Evolutionary conservation across 2,797 vertebrate species (phyloP), one percentile per base, ranked within the genome.

Genomic region (Nothura maculosa): DNA sequence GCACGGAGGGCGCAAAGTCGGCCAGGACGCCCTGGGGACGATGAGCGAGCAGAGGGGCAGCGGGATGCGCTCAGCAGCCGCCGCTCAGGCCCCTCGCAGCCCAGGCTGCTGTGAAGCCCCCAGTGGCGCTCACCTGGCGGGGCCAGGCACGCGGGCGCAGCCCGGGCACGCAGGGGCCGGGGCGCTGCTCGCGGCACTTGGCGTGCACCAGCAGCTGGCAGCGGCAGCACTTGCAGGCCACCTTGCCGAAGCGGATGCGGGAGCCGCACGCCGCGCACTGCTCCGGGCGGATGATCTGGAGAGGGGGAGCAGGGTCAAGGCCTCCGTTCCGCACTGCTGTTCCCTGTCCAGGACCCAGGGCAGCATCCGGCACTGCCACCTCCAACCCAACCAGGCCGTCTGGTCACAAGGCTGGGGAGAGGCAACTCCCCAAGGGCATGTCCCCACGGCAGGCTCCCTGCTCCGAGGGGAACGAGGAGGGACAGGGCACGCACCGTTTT

Each of bases 221-320:
- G 88, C 95, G 97, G 52, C 98, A 97, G 92, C 98, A 99, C 92
- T 98, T 99, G 91, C 98, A 24, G 2, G 96, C 98, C 68, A 98
- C 86, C 95, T 98, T 98, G 70, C 98, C 98, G 1, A 99, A 99
- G n/a, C 98, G 98, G 77, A 98, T 97, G 79, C 98, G 98, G 91
- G 98, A 98, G 3, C 98, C 97, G 1, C 98, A 99, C 1, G 96
- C 95, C 1, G 58, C 14, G 4, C 98, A 99, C 0, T 91, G 96
- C 95, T 98, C 98, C 0, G 98, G 98, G 24, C 98, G 97, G 92
- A 99, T 99, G 91, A 99, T 98, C 99, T 99, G 93, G 11, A 47
- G 3, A 32, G 3, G 28, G 15, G 12, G 8, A 55, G 20, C 12
- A 36, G n/a, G 4, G 54, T 69, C 25, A 79, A 40, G n/a, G 8